Percentiles rank a stretch among this genome's conserved stretches.
Conservation (phyloP, 2,797 vertebrate genomes). For the Eidolon dupreanum region DNA sequence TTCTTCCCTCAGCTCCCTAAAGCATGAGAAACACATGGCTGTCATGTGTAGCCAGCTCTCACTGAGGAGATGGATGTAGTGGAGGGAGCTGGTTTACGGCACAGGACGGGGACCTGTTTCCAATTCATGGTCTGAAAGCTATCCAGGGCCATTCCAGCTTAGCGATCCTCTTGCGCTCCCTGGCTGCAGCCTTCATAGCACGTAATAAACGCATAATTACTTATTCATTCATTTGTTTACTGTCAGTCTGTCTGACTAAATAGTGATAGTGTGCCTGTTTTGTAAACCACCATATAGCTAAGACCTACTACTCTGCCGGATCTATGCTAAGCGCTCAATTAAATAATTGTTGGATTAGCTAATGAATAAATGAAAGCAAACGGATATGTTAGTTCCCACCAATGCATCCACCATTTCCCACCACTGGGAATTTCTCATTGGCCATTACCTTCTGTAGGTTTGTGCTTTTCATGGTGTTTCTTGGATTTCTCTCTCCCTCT, state of each 20-base stretch:
- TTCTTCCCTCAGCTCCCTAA: neutral
- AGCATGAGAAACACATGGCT: rapidly evolving
- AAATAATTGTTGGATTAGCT: neutral
- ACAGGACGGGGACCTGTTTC: neutral
- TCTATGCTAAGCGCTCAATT: neutral
- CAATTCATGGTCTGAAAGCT: neutral
- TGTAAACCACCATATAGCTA: neutral
- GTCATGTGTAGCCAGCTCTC: rapidly evolving
- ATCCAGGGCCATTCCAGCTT: neutral
- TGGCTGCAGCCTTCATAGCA: neutral
- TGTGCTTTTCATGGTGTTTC: neutral
- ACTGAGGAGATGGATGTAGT: neutral
- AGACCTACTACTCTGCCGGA: neutral
- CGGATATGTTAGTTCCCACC: neutral
- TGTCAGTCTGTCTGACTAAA: neutral
- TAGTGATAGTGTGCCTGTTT: neutral
- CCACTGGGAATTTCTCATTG: neutral
- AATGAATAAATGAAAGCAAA: neutral
- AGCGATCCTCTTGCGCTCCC: neutral
- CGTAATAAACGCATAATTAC: neutral
- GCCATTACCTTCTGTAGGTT: neutral
- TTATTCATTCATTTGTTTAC: neutral
- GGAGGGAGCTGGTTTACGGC: neutral
- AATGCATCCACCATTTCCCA: neutral
- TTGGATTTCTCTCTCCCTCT: neutral